phyloP scores from a whole-genome alignment of 2,113 vertebrate species.

The Prochilodus magdalenae region DNA sequence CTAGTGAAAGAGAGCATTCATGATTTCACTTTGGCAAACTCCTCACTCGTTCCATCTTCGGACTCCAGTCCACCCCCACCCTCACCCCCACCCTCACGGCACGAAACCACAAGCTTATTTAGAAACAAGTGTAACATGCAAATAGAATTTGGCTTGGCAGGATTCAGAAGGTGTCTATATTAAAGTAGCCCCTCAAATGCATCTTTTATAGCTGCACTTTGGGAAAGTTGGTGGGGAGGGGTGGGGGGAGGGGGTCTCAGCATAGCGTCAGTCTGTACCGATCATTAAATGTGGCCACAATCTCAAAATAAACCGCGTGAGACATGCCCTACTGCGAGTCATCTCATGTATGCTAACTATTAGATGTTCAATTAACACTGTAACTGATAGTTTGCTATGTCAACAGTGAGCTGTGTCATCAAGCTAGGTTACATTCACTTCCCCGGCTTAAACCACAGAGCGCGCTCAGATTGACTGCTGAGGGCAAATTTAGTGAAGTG shows the following conservation, averaged over 20 bases:
- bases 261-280: not conserved
- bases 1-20: conserved; percentile 1
- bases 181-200: not conserved
- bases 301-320: conserved; percentile 3
- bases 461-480: conserved; percentile 8
- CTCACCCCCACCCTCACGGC: not conserved
- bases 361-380: conserved; percentile 35
- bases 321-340: not conserved
- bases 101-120: not conserved
- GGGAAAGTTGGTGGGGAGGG: not conserved
- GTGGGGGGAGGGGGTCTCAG: not conserved
- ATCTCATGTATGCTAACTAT: not conserved
- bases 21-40: not conserved
- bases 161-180: not conserved
- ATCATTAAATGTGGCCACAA: not conserved
- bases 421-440: not conserved
- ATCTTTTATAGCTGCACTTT: not conserved
- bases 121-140: conserved; percentile 11
- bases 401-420: conserved; percentile 28
- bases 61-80: not conserved
- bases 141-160: not conserved
- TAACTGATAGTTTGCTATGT: conserved; percentile 42
- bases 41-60: not conserved
- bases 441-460: not conserved
- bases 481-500: conserved; percentile 54